A percentile compares a stretch with the other conserved stretches of the same genome.
Evolutionary conservation across 2,113 vertebrate genomes (phyloP).

Genomic region (Chelonoidis abingdonii): DNA sequence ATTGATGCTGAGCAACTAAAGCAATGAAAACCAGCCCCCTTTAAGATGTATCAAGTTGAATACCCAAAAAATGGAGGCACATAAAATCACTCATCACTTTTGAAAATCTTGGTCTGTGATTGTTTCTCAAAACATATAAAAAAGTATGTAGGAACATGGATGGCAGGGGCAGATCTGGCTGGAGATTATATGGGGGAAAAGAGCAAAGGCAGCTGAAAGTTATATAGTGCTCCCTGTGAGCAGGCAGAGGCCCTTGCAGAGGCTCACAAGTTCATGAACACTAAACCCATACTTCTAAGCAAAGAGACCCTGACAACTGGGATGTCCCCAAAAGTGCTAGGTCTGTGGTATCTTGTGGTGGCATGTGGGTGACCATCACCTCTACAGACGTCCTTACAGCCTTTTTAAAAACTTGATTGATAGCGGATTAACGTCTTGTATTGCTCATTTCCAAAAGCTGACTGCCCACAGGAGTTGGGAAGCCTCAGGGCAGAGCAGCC

Average conservation of each 20-base stretch:
- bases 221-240: neutral
- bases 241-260: neutral
- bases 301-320: neutral
- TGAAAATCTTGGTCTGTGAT: neutral
- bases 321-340: neutral
- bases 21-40: neutral
- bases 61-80: neutral
- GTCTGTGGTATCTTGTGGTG: neutral
- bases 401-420: neutral
- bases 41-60: neutral
- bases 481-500: constrained; percentile 19
- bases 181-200: neutral
- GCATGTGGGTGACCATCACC: neutral
- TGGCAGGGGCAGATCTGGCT: neutral
- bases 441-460: neutral
- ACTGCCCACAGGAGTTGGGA: constrained; percentile 28
- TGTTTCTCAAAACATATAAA: neutral
- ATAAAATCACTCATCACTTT: neutral
- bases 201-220: neutral
- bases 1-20: neutral
- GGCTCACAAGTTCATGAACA: neutral
- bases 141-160: neutral
- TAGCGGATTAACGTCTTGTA: neutral
- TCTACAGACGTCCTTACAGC: neutral
- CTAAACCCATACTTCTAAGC: neutral